Percentiles rank a stretch among this genome's conserved stretches.
Conservation (phyloP, 2,113 vertebrate genomes). For the Empidonax alnorum region DNA sequence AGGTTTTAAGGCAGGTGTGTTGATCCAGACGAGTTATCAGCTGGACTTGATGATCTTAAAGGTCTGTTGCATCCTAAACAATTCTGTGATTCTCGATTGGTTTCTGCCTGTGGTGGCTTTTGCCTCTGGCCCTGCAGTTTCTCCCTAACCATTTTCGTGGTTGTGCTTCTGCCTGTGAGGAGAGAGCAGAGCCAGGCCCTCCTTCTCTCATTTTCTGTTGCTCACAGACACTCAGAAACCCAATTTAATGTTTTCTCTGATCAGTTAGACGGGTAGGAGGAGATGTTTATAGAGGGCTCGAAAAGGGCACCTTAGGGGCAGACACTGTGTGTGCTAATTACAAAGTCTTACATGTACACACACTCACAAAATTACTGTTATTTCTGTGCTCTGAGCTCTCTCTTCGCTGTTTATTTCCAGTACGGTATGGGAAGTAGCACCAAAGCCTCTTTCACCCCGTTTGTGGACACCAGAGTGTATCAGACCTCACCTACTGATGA, state of each 20-base stretch:
- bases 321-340: not conserved
- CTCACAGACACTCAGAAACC: not conserved
- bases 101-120: not conserved
- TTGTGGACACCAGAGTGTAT: conserved; percentile 95
- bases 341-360: not conserved
- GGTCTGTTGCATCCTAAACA: not conserved
- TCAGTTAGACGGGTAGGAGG: not conserved
- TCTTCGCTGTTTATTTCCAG: conserved; percentile 71
- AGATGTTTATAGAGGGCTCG: not conserved
- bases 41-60: not conserved
- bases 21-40: not conserved
- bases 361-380: not conserved
- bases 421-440: conserved; percentile 90
- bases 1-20: not conserved
- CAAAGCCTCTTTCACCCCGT: conserved; percentile 96
- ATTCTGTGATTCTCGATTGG: not conserved
- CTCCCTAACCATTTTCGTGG: not conserved
- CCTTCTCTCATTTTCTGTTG: not conserved
- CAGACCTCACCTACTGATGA: conserved; percentile 95
- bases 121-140: not conserved
- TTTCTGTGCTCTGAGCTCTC: not conserved
- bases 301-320: not conserved
- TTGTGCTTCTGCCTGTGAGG: not conserved
- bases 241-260: not conserved
- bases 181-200: not conserved